Evolutionary conservation across 2,888 invertebrate species (phyloP).

Genomic region (Tiliacea aurago): DNA sequence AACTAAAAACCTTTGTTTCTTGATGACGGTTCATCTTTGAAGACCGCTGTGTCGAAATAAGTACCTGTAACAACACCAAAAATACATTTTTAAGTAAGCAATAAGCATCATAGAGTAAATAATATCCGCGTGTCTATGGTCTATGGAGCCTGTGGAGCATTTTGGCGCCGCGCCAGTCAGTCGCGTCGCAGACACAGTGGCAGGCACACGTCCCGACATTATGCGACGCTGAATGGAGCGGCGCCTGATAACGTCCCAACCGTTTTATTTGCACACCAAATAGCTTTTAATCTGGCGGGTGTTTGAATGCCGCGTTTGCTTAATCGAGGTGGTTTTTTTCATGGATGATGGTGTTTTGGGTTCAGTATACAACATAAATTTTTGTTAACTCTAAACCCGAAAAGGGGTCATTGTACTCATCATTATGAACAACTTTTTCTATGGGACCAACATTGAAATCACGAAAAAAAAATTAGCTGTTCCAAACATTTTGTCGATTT

Average conservation of each 20-base stretch:
- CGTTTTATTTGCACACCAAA: conserved; percentile 57
- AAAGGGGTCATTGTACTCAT: too few relatives aligned
- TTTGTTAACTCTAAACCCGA: too few relatives aligned
- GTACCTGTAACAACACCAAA: conserved; percentile 67
- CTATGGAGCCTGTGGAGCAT: conserved; percentile 37
- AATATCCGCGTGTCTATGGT: conserved; percentile 52
- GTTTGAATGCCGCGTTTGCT: conserved; percentile 25
- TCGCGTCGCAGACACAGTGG: conserved; percentile 41
- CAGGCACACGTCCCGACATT: conserved; percentile 54
- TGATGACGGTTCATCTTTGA: conserved; percentile 28
- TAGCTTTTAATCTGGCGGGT: conserved; percentile 49
- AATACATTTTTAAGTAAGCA: conserved; percentile 28
- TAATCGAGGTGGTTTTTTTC: conserved; percentile 4
- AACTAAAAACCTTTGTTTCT: conserved; percentile 30
- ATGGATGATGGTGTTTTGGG: not conserved
- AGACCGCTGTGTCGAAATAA: conserved; percentile 23
- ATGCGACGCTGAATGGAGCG: conserved; percentile 43
- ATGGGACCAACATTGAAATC: too few relatives aligned
- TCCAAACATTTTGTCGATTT: too few relatives aligned
- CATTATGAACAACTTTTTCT: too few relatives aligned
- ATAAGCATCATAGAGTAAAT: conserved; percentile 59
- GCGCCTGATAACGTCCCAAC: conserved; percentile 42
- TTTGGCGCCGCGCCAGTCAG: conserved; percentile 66
- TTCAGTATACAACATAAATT: too few relatives aligned
- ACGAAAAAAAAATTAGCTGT: too few relatives aligned